Evolutionary conservation across 2,113 vertebrate genomes (phyloP), one percentile per base, ranked within the genome.

Genomic region (Heloderma charlesbogerti): DNA sequence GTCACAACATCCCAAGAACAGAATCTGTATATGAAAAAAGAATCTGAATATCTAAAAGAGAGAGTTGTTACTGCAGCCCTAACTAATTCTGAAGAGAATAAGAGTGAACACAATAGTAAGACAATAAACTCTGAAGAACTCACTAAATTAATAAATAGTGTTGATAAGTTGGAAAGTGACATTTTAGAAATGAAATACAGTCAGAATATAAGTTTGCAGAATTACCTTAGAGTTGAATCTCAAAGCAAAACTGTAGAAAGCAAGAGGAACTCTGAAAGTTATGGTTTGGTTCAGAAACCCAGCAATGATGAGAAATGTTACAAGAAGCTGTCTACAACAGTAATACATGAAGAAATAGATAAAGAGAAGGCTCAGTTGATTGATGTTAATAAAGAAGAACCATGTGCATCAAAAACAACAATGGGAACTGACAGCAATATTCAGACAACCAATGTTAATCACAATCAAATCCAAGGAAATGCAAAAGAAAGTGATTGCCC

Each of bases 171-270:
- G 82, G 96, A 94, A 94, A 94, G 89, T 88, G 92, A 85, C 90
- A 92, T 93, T 74, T 66, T 95, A 86, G 95, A 97, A 97, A 95
- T 95, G 1, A 97, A 96, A 93, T 93, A 93, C 75, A 93, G 77
- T 60, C 92, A 96, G 60, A 91, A 6, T 77, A 92, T 91, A 94
- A 92, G 15, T 60, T 93, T 90, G 25, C 88, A 40, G 81, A 89
- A 91, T 86, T 92, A 84, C 31, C 12, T 75, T 25, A 48, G 6
- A 88, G 22, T 13, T 15, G 37, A 92, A 85, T 60, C 86, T n/a
- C 77, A 92, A 86, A 81, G 89, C 37, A 45, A 92, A 80, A 74
- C 63, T 86, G 88, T 90, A 75, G 88, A 92, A 25, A 91, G 29
- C 71, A 88, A 71, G 48, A 78, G 91, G 37, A 89, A 91, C 77